These are phyloP conservation scores for Drosophila yakuba DNA, from an alignment of 1,140 invertebrate genomes.

Conservation along the genomic window DNA sequence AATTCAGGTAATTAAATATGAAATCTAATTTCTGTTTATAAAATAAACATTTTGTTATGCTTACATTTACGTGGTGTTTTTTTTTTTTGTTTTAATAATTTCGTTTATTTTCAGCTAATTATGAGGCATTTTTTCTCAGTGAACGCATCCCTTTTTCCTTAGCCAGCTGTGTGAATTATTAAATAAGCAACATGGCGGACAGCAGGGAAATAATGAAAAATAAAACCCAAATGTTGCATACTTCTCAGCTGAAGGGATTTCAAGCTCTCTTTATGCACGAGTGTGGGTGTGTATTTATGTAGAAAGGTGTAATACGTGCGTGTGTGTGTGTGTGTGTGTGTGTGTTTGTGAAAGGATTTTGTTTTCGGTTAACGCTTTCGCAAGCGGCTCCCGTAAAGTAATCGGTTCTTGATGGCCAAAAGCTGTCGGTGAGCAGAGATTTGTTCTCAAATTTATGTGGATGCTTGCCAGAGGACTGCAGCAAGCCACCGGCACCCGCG, in stretches of 20 bases:
- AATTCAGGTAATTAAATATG: too few relatives aligned
- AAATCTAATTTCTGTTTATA: too few relatives aligned
- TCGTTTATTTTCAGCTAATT: too few relatives aligned
- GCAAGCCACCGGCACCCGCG: too few relatives aligned
- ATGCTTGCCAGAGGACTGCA: constrained; percentile 1
- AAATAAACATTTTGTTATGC: neutral
- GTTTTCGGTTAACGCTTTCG: constrained; percentile 41
- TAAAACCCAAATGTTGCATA: constrained; percentile 49
- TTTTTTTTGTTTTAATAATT: too few relatives aligned
- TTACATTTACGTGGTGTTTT: too few relatives aligned
- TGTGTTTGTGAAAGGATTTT: constrained; percentile 13
- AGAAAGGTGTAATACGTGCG: neutral
- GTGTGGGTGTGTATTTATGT: neutral
- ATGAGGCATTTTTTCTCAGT: neutral
- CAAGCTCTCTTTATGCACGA: neutral
- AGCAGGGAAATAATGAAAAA: constrained; percentile 51
- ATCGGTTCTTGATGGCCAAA: constrained; percentile 45
- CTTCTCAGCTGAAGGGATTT: constrained; percentile 30
- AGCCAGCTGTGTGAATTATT: constrained; percentile 57
- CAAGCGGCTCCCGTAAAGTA: constrained; percentile 18
- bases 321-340: neutral
- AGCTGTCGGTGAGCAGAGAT: constrained; percentile 38
- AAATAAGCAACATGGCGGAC: constrained; percentile 51
- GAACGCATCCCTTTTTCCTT: neutral
- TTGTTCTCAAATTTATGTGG: constrained; percentile 28